Percentiles rank a stretch among this genome's conserved stretches.
Evolutionary conservation across 2,797 vertebrate species (phyloP).

Genomic region (Gobionotothen gibberifrons): DNA sequence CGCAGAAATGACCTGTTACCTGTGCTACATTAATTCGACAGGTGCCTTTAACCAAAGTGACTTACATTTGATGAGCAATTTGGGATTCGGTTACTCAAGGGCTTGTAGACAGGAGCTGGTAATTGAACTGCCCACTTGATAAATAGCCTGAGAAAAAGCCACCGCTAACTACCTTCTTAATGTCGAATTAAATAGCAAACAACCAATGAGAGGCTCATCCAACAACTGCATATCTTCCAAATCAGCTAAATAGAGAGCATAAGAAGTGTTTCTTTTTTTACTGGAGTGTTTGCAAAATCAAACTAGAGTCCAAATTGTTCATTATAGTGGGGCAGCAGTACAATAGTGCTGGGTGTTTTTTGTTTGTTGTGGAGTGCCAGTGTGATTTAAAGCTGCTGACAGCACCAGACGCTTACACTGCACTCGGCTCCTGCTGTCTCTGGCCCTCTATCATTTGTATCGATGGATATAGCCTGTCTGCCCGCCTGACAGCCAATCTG

Average conservation of each 20-base stretch:
- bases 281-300: conserved; percentile 77
- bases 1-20: conserved; percentile 2
- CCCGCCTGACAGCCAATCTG: conserved; percentile 64
- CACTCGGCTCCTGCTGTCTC: conserved; percentile 82
- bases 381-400: conserved; percentile 94
- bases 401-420: conserved; percentile 89
- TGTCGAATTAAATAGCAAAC: conserved; percentile 14
- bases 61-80: not conserved
- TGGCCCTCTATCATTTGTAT: conserved; percentile 89
- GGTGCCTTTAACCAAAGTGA: not conserved
- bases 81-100: not conserved
- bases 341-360: conserved; percentile 82
- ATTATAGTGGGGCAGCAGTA: conserved; percentile 78
- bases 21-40: not conserved
- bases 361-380: conserved; percentile 87
- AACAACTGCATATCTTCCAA: conserved; percentile 1
- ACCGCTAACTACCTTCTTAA: not conserved
- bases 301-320: conserved; percentile 72
- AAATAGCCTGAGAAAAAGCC: conserved; percentile 2
- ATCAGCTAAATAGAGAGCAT: not conserved
- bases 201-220: not conserved
- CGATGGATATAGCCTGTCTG: conserved; percentile 87
- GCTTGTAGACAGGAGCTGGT: not conserved
- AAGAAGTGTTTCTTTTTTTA: not conserved
- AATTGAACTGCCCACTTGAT: not conserved